These are phyloP conservation scores for Limonius californicus DNA, from an alignment of 1,140 invertebrate species.

Conservation along the genomic window DNA sequence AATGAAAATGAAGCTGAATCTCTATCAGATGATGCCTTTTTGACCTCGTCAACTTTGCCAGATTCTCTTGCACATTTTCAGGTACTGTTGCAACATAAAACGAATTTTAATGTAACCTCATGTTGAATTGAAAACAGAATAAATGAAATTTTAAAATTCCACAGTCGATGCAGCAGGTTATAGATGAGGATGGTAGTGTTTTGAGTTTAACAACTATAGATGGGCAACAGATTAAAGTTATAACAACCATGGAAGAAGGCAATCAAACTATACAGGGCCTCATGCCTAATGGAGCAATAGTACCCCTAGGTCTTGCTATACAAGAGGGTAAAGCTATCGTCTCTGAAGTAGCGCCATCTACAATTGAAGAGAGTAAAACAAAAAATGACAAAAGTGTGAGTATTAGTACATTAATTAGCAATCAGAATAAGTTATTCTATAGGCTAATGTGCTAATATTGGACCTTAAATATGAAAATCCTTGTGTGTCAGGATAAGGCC, in stretches of 20 bases:
- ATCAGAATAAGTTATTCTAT: no score
- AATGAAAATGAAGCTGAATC: not conserved
- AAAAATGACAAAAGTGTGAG: no score
- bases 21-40: not conserved
- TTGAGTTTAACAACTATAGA: slow-evolving; percentile 65
- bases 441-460: no score
- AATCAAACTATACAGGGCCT: slow-evolving; percentile 52
- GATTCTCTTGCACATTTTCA: not conserved
- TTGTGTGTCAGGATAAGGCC: no score
- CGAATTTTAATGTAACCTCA: not conserved
- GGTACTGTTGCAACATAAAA: no score
- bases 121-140: no score
- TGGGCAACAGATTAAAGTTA: slow-evolving; percentile 55
- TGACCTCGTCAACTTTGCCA: not conserved
- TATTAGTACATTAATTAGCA: no score
- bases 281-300: slow-evolving; percentile 50
- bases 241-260: slow-evolving; percentile 49
- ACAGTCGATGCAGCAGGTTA: slow-evolving; percentile 55
- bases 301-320: slow-evolving; percentile 47
- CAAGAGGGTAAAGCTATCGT: slow-evolving; percentile 46
- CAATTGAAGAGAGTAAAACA: no score
- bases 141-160: no score
- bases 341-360: not conserved
- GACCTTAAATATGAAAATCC: no score
- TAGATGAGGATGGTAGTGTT: slow-evolving; percentile 64